Base-by-base conservation (phyloP, 64 coral and sea anemone species). In the Catalaphyllia jardinei region DNA sequence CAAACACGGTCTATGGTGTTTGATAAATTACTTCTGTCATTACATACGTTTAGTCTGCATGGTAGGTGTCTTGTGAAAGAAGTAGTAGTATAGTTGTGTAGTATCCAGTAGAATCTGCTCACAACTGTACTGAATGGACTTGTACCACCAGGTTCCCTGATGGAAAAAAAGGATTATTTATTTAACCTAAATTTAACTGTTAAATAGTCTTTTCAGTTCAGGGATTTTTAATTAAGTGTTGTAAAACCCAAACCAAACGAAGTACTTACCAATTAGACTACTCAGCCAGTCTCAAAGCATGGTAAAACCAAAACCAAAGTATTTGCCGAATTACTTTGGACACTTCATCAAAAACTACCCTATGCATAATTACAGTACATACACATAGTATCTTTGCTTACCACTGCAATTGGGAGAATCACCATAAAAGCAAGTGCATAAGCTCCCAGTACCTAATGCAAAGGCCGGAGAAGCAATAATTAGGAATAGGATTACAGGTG, bases 121-220 rank as follows among this genome's bases (percentile, higher is more conserved):
- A 76, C 95, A 98, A 42, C 95, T 98, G 86, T 98, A 98, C 54
- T 98, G 95, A 62, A 98, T 98, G 1, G 95, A 98, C 62, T 91
- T 94, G 79, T 98, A 98, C 95, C 95, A 98, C 95, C 95, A 98
- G 11, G 95, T 98, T n/a, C 95, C 95, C 95, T 98, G 67, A 4
- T 17, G 20, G 73, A 52, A 79, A 61, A 62, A 20, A 67, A 76
- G 5, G 42, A 46, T 7, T 7, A 46, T 3, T 4, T 46, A 46
- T 6, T 46, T 46, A 46, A 46, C 42, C 42, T 46, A 46, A 46
- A 46, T 46, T 46, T 46, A 46, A 46, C 4, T 5, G 4, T 46
- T 46, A 46, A 4, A 7, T 46, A 46, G 42, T 46, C 38, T 46
- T 5, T 20, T 25, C 28, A 30, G 20, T 67, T 49, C 18, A 46